These are phyloP conservation scores for Xestia c-nigrum DNA, from an alignment of 2,888 invertebrate species.

Conservation along the genomic window DNA sequence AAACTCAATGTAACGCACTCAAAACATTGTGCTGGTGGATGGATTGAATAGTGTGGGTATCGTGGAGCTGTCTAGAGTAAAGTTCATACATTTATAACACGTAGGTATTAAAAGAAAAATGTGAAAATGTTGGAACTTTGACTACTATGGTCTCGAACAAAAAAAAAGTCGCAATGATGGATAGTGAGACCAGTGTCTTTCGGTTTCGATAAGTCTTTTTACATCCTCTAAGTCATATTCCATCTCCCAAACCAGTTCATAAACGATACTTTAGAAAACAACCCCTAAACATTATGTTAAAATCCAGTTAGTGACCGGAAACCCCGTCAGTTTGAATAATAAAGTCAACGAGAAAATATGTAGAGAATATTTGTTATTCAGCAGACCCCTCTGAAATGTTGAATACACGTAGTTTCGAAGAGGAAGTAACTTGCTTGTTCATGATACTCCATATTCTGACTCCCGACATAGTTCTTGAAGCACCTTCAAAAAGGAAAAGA, in stretches of 20 bases:
- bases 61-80: too few relatives aligned
- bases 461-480: conserved; percentile 22
- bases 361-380: conserved; percentile 45
- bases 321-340: conserved; percentile 44
- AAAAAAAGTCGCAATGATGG: too few relatives aligned
- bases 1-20: too few relatives aligned
- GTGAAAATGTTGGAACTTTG: too few relatives aligned
- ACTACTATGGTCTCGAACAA: too few relatives aligned
- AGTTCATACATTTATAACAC: too few relatives aligned
- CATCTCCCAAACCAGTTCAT: conserved; percentile 16
- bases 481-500: conserved; percentile 22
- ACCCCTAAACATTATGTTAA: conserved; percentile 36
- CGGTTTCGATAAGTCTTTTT: too few relatives aligned
- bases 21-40: too few relatives aligned
- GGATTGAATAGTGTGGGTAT: too few relatives aligned
- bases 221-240: not conserved
- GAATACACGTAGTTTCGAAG: conserved; percentile 38
- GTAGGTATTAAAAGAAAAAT: too few relatives aligned
- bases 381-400: conserved; percentile 29
- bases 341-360: conserved; percentile 43
- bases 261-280: conserved; percentile 44
- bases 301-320: conserved; percentile 52
- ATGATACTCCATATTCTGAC: conserved; percentile 32
- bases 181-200: too few relatives aligned
- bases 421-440: conserved; percentile 35